Evolutionary conservation across 1,140 invertebrate species (phyloP), one percentile per base, ranked within the genome.

Genomic region (Papilio dardanus): DNA sequence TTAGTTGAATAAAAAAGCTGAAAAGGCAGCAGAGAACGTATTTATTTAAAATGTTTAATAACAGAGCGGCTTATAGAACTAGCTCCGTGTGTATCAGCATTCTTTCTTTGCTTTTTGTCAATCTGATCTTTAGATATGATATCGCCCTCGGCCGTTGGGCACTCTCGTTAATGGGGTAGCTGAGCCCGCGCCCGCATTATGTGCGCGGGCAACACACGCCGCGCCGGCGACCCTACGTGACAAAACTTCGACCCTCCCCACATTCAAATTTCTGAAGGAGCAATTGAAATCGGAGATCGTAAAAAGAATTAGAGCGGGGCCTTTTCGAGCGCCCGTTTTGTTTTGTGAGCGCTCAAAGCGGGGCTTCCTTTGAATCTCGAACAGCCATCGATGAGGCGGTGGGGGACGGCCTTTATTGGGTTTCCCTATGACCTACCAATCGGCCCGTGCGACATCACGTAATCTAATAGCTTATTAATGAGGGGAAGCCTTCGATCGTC

Each of bases 381-480:
- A 86, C 89, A 86, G 82, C 84, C 89, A 92, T 89, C 88, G 83
- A 86, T 81, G 85, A 90, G 90, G 90, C 91, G 91, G 90, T 91
- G 90, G 91, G 90, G 91, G 85, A 30, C 78, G 83, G 84, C 88
- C 81, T 86, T 93, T 92, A 92, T 92, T 90, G 84, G 91, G 90
- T 92, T 93, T 92, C 90, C 87, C 88, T 88, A 87, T 88, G 83
- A 86, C 84, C 90, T 91, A 90, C 90, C 90, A 92, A 92, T 92
- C 88, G 88, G 85, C 84, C 86, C 84, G 78, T 85, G 83, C 84
- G 85, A 85, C 84, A 86, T 87, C 80, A 83, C 81, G 91, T 92
- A 93, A 93, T 92, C 89, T 93, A 92, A 93, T 93, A 93, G 90
- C 90, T 92, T 92, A 92, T 93, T 93, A 92, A 93, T 91, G 85